Conservation (phyloP, 30 jellyfish, hydroid and myxozoan species). For the Sanderia malayensis region DNA sequence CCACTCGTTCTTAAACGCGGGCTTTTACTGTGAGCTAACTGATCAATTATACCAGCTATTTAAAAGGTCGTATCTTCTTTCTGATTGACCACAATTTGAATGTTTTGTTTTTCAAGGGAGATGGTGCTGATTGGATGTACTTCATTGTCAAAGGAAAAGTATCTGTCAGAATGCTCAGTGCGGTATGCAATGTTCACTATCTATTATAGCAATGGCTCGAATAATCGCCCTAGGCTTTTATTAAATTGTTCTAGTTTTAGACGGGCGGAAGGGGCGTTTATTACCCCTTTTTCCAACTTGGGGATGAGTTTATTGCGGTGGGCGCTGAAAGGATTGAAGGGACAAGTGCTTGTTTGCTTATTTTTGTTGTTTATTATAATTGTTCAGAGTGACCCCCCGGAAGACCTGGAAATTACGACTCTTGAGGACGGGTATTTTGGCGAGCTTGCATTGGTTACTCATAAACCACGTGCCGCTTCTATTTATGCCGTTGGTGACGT, state of each 20-base stretch:
- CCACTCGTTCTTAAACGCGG: too few species aligned
- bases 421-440: slow-evolving; percentile 95
- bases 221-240: too few species aligned
- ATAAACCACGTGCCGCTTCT: slow-evolving; percentile 99
- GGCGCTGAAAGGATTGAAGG: too few species aligned
- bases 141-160: slow-evolving; percentile 90
- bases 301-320: too few species aligned
- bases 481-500: slow-evolving; percentile 83
- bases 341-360: not conserved
- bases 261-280: too few species aligned
- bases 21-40: too few species aligned
- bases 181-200: slow-evolving; percentile 52
- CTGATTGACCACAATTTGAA: too few species aligned
- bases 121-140: slow-evolving; percentile 86
- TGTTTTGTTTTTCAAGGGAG: slow-evolving; percentile 68
- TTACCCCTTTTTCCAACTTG: too few species aligned
- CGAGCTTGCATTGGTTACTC: slow-evolving; percentile 99
- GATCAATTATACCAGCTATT: too few species aligned
- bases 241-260: too few species aligned
- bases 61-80: too few species aligned
- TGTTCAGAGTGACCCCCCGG: slow-evolving; percentile 61
- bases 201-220: too few species aligned
- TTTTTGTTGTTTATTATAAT: not conserved
- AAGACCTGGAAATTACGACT: slow-evolving; percentile 85
- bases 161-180: slow-evolving; percentile 84